Conservation (phyloP, 2,888 invertebrate species). For the Drosophila mettleri region DNA sequence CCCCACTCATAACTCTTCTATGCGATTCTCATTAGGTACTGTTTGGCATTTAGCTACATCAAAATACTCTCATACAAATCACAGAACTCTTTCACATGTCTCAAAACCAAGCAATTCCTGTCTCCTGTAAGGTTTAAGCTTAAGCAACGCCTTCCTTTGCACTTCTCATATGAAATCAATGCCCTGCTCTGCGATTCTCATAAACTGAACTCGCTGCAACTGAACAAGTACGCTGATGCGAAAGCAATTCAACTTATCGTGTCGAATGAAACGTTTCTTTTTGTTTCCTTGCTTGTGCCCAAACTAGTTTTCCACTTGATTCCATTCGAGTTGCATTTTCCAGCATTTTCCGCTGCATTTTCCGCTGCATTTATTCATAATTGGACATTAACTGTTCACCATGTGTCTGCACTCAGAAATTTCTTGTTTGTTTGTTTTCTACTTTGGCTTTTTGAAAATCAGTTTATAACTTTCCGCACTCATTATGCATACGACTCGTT, state of each 20-base stretch:
- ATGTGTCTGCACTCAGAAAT: conserved; percentile 13
- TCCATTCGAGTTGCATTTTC: conserved; percentile 14
- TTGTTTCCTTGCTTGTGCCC: neutral
- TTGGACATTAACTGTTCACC: conserved; percentile 34
- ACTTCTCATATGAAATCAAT: neutral
- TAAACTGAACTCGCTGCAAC: neutral
- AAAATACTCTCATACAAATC: too few relatives aligned
- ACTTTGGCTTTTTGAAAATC: conserved; percentile 18
- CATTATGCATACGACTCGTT: conserved; percentile 70
- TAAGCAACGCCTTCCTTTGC: neutral
- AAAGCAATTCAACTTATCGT: conserved; percentile 3
- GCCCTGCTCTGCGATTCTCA: neutral
- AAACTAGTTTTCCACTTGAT: conserved; percentile 21
- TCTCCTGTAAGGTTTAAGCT: neutral
- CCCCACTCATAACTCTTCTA: neutral
- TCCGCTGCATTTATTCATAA: conserved; percentile 41
- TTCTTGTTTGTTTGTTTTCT: neutral
- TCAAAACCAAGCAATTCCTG: too few relatives aligned
- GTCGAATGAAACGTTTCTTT: neutral
- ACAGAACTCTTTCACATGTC: too few relatives aligned
- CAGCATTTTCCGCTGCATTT: conserved; percentile 21
- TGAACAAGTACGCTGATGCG: neutral
- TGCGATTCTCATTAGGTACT: neutral
- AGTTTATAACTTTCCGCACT: conserved; percentile 24
- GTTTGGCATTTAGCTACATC: neutral